phyloP scores from a whole-genome alignment of 2,797 vertebrate species.

The Lerista edwardsae region DNA sequence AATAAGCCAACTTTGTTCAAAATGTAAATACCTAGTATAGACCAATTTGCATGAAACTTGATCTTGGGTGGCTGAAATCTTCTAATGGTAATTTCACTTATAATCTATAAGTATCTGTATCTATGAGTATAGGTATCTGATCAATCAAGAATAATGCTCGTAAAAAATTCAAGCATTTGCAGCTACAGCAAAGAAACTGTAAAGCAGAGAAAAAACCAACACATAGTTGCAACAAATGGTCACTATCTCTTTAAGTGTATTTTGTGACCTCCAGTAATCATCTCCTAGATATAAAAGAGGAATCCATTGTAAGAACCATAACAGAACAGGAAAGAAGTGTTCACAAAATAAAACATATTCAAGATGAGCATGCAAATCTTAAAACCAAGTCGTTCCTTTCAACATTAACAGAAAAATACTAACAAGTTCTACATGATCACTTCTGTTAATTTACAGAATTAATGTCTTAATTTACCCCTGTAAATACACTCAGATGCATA shows the following conservation, averaged over 20 bases:
- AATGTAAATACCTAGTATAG: background rate
- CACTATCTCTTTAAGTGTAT: conserved; percentile 50
- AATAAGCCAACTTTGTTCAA: background rate
- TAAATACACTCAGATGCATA: background rate
- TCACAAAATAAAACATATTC: background rate
- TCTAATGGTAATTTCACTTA: background rate
- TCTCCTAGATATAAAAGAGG: conserved; percentile 15
- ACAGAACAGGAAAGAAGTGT: background rate
- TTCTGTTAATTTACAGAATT: conserved; percentile 5
- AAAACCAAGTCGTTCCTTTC: background rate
- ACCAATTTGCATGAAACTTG: background rate
- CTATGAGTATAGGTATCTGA: background rate
- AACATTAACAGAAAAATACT: background rate
- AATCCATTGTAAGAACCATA: conserved; percentile 17
- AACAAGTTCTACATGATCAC: background rate
- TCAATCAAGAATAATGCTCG: conserved; percentile 19
- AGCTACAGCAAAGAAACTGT: background rate
- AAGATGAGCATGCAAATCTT: background rate
- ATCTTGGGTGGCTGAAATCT: background rate
- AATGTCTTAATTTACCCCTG: background rate
- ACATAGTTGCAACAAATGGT: conserved; percentile 21
- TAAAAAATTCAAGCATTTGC: conserved; percentile 37
- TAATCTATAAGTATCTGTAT: too few relatives aligned
- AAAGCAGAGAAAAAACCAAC: conserved; percentile 1
- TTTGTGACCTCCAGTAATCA: background rate